These are phyloP conservation scores for Xenopus borealis DNA, from an alignment of 2,113 vertebrate species.

Conservation along the genomic window DNA sequence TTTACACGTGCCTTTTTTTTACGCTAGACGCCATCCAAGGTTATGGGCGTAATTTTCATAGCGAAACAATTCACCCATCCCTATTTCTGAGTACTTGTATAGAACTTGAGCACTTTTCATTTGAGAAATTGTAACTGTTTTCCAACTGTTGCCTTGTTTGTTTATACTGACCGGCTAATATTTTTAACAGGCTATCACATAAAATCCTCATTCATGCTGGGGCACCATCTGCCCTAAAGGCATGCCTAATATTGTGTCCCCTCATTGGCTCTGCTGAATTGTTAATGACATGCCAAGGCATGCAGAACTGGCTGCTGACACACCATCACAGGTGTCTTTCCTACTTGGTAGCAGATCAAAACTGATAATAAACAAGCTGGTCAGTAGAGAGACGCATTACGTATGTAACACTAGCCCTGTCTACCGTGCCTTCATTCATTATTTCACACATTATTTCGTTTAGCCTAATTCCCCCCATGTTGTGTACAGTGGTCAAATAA, in stretches of 20 bases:
- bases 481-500: too few relatives aligned
- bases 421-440: slow-evolving; percentile 38
- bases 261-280: slow-evolving; percentile 27
- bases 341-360: slow-evolving; percentile 19
- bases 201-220: slow-evolving; percentile 22
- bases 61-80: too few relatives aligned
- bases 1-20: too few relatives aligned
- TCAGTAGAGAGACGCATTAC: slow-evolving; percentile 22
- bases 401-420: slow-evolving; percentile 19
- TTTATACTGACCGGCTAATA: slow-evolving; percentile 3
- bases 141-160: not conserved
- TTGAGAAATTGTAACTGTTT: too few relatives aligned
- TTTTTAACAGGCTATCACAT: not conserved
- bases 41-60: too few relatives aligned
- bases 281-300: slow-evolving; percentile 14
- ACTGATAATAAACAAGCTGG: slow-evolving; percentile 47
- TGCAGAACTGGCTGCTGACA: slow-evolving; percentile 19
- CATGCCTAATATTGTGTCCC: slow-evolving; percentile 23
- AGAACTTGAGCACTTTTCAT: too few relatives aligned
- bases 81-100: too few relatives aligned
- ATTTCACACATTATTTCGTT: slow-evolving; percentile 26
- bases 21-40: too few relatives aligned
- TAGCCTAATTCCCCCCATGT: not conserved
- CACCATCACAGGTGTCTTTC: slow-evolving; percentile 45
- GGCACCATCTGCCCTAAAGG: slow-evolving; percentile 18